Evolutionary conservation across 2,888 invertebrate species (phyloP), one percentile per base, ranked within the genome.

Genomic region (Steinernema scapterisci): DNA sequence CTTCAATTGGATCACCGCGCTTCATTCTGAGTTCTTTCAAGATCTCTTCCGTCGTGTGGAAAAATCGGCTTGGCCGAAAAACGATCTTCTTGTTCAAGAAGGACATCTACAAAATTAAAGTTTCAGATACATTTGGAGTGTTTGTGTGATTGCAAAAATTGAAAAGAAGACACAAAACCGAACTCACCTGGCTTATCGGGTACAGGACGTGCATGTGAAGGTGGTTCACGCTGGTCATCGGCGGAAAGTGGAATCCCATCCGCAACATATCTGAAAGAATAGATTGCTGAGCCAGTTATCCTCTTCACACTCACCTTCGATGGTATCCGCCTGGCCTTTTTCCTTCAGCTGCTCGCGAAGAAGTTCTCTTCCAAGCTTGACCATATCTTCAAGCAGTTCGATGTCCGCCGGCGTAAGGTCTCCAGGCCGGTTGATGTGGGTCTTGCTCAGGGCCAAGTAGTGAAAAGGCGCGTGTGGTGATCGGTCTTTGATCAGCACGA

Each of bases 241-340:
- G 88, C 11, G 88, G 88, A 88, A 88, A 88, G 76, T 88, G 88
- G 76, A 88, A 88, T 3, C 88, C 88, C 75, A 88, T 77, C 72
- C 88, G 87, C 75, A 7, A 79, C 54, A 54, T 43, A 48, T 63
- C 71, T 71, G n/a, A 2, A 54, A 48, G 13, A n/a, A 2, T 16
- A 51, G 19, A 51, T 51, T 6, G 51, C 6, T 51, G 9, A 51
- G 6, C 23, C n/a, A n/a, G 25, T 3, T 54, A 71, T 11, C 11
- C 3, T 38, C 16, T 11, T 54, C 19, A 45, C 16, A 1, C 6
- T 9, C 16, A 71, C 71, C 71, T 19, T 71, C 48, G 7, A 71
- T 45, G 16, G 51, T 71, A n/a, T 71, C 71, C 11, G 71, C 71
- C 19, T 71, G 48, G 7, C 71, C 71, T 27, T 71, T 43, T n/a